Evolutionary conservation across 2,113 vertebrate genomes (phyloP).

Genomic region (Eulacestoma nigropectus): DNA sequence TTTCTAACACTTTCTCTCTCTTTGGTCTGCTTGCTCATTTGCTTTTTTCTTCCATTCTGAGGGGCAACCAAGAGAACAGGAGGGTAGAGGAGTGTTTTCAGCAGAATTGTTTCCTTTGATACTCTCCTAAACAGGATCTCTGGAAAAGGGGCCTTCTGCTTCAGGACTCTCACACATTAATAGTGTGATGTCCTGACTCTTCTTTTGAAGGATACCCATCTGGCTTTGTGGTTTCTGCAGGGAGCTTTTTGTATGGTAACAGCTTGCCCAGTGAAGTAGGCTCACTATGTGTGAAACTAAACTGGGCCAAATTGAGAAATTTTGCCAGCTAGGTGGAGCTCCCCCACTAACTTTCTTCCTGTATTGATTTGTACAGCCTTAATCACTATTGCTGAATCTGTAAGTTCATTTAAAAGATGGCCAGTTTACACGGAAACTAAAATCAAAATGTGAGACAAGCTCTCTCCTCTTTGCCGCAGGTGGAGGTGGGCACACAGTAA

Average conservation of each 20-base stretch:
- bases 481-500: background rate
- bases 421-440: background rate
- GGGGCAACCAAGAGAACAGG: background rate
- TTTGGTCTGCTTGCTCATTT: background rate
- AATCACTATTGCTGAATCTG: background rate
- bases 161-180: background rate
- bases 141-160: background rate
- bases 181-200: background rate
- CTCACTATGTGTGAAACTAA: background rate
- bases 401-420: background rate
- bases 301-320: slow-evolving; percentile 49
- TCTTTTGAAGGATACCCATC: background rate
- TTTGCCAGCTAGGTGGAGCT: slow-evolving; percentile 61
- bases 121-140: background rate
- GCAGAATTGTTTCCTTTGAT: background rate
- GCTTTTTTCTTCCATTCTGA: background rate
- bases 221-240: background rate
- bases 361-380: background rate
- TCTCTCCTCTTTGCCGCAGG: background rate
- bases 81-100: background rate
- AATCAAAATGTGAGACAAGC: background rate
- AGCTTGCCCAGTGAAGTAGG: background rate
- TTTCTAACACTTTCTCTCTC: background rate
- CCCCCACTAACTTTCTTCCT: slow-evolving; percentile 34
- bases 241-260: background rate